Conservation (phyloP, 2,113 vertebrate species). For the Oncorhynchus nerka region DNA sequence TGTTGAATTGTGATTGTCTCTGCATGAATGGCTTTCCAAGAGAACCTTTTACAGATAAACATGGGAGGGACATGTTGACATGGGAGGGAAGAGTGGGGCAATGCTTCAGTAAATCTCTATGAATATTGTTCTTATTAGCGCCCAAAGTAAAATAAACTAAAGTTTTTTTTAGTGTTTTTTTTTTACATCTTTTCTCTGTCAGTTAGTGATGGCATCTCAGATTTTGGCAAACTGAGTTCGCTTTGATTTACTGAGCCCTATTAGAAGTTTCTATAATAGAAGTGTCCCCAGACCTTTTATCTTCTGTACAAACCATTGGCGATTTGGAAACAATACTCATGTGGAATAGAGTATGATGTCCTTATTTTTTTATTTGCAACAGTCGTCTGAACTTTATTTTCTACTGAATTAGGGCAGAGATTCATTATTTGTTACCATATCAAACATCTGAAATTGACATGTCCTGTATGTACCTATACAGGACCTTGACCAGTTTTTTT, state of each 20-base stretch:
- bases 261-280: neutral
- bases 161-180: neutral
- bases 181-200: neutral
- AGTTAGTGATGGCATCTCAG: neutral
- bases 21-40: conserved; percentile 58
- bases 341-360: neutral
- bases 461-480: neutral
- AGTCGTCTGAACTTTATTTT: neutral
- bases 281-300: too few species aligned
- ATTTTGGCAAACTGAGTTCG: too few species aligned
- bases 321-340: neutral
- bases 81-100: conserved; percentile 29
- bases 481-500: neutral
- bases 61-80: conserved; percentile 24
- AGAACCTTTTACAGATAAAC: conserved; percentile 42
- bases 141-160: neutral
- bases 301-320: neutral
- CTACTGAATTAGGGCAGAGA: neutral
- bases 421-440: neutral
- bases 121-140: conserved; percentile 4
- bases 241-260: neutral
- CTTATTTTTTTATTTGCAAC: neutral
- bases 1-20: conserved; percentile 46
- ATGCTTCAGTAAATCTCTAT: conserved; percentile 46
- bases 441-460: neutral